Evolutionary conservation across 2,113 vertebrate species (phyloP), one percentile per base, ranked within the genome.

Genomic region (Perccottus glenii): DNA sequence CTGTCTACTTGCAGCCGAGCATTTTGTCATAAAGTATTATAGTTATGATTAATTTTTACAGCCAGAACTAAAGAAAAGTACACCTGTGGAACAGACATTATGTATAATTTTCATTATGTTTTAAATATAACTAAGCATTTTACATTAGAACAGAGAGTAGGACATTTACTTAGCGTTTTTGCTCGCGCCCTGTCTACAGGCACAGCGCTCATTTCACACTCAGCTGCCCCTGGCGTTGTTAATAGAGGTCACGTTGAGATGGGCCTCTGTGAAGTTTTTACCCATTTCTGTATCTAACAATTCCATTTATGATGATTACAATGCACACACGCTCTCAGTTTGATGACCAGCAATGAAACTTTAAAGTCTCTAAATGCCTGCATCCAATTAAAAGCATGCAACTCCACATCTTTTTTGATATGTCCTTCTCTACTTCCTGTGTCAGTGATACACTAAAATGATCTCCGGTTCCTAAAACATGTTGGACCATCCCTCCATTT

Each of bases 231-330:
- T 36, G 63, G 76, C 70, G 76, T 81, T 75, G 82, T 85, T 89
- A 92, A 88, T 85, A 75, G 87, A 88, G 90, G 90, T 92, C 89
- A 92, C 88, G 88, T 83, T 89, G 87, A 90, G 72, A 81, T 68
- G 69, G 66, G 62, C 61, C 55, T 72, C 74, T 60, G 33, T 73
- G 78, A 70, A 64, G 61, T 42, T 67, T 82, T 82, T 78, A 75
- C 73, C 64, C 60, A 57, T 62, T 71, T 60, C 52, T 50, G 55
- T 70, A 67, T 64, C 40, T 60, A 59, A 70, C 43, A 76, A 14
- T 68, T 48, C 49, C 65, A 57, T 82, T 77, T 64, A 80, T 66
- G 74, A 73, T 83, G 64, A 85, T 76, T 58, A 43, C 16, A 44
- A 49, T 36, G 49, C 46, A 15, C 7, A 70, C 55, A 55, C 52